These are phyloP conservation scores for Salmo trutta DNA, from an alignment of 2,797 vertebrate genomes.

Conservation along the genomic window DNA sequence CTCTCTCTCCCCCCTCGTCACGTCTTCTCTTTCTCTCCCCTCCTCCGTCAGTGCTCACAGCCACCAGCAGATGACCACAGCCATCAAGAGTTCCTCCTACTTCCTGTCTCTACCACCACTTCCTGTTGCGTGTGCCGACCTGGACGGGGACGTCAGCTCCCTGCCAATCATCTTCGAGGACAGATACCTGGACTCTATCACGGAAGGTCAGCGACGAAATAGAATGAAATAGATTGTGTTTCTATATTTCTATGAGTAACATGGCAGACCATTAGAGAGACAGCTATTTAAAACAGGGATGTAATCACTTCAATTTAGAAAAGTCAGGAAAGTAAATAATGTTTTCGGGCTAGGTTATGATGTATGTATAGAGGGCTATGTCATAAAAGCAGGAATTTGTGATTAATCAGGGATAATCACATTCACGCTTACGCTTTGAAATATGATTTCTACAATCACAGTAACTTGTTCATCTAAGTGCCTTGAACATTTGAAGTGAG, in stretches of 20 bases:
- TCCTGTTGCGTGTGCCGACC: conserved; percentile 94
- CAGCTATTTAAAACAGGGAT: neutral
- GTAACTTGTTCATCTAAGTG: neutral
- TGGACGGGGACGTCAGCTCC: conserved; percentile 94
- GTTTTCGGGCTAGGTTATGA: neutral
- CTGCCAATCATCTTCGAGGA: conserved; percentile 99
- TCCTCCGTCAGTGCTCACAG: conserved; percentile 87
- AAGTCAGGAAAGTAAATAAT: neutral
- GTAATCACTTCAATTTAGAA: neutral
- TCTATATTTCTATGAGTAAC: neutral
- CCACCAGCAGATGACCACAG: conserved; percentile 97
- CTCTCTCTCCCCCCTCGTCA: neutral
- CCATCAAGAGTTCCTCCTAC: conserved; percentile 97
- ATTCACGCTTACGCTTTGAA: neutral
- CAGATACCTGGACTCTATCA: conserved; percentile 94
- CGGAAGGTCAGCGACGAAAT: conserved; percentile 83
- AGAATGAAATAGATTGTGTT: neutral
- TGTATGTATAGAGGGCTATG: neutral
- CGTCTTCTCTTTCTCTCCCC: neutral
- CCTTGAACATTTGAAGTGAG: neutral
- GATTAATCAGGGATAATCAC: neutral
- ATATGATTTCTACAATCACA: neutral
- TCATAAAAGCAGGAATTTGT: neutral
- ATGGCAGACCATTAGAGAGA: neutral
- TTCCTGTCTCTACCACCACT: conserved; percentile 95